Evolutionary conservation across 1,140 invertebrate genomes (phyloP), one percentile per base, ranked within the genome.

Genomic region (Ips nitidus): DNA sequence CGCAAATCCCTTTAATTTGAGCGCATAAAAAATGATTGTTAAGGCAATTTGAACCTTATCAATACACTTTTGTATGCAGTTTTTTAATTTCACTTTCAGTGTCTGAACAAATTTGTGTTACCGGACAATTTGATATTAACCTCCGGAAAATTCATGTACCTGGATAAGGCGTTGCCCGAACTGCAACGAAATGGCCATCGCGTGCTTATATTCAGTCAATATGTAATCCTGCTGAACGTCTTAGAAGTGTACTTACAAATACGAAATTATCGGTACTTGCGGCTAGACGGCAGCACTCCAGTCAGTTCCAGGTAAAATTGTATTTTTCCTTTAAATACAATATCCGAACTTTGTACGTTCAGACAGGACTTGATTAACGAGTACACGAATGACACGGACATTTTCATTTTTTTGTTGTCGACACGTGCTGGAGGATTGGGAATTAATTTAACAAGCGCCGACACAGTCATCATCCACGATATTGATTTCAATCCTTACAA

Each of bases 401-500:
- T 94, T 72, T 94, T 93, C 80, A 85, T 93, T 73, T 95, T 94
- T 81, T 83, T 95, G 62, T 77, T 95, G 63, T 93, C 91, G 37
- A 95, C 93, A 1, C 88, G 86, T 79, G 93, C 94, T 40, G 94
- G 93, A 52, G 93, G 94, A 45, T 84, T 95, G 43, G 95, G 95
- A 40, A 96, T 98, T 72, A 98, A 97, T 84, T 84, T 98, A 68
- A 95, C 94, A 1, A 87, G 91, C 36, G 95, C 95, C 0, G 95
- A 98, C 82, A 96, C 94, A 55, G 93, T 95, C 61, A 93, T 98
- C 75, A 95, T 98, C 71, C 95, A 97, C 79, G 95, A 98, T 79
- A 94, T 95, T 45, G 95, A 97, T 82, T 97, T 95, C 78, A 98
- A 98, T 84, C 96, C 96, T 0, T 97, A 98, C 78, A 98, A 98